Evolutionary conservation across 2,797 vertebrate genomes (phyloP), one percentile per base, ranked within the genome.

Genomic region (Coranthus polyacanthus): DNA sequence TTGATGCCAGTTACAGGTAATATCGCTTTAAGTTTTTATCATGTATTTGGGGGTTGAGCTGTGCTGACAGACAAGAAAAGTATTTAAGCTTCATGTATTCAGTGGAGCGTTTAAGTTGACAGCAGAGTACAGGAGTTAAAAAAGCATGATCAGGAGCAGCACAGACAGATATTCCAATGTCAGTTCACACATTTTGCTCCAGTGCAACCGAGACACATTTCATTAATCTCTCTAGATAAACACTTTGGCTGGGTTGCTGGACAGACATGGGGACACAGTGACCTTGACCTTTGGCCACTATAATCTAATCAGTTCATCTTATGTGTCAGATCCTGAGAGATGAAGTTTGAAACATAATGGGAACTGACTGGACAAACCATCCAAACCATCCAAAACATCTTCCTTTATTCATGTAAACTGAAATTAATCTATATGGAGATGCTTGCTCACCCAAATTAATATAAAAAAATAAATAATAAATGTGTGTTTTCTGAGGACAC

Each of bases 1-100:
- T 56, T 52, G 51, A 68, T 81, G 62, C 38, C 62, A 59, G 51
- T 62, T 55, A 17, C 18, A 53, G 64, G 75, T 85, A 78, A 67
- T 54, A 73, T 71, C 39, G 63, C 29, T 37, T 47, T 8, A 39
- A 0, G 10, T 50, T 61, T 45, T 38, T 73, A 74, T 69, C 6
- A 0, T 46, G 52, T 51, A 44, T 72, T 82, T 78, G 37, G 47
- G 50, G 44, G 47, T 67, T 79, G 54, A 72, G 34, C 45, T 21
- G 36, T 2, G 18, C 32, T 69, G 71, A 81, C 58, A 61, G 65
- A 82, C 21, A 1, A 53, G 55, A 56, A 56, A 68, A 78, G 52
- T n/a, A n/a, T 58, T 70, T 62, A 55, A 53, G 54, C 59, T 63
- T 42, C 11, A 54, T 65, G 56, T 68, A 55, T 64, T 68, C 64